phyloP scores from a whole-genome alignment of 2,888 invertebrate species.

The Charanyca ferruginea region DNA sequence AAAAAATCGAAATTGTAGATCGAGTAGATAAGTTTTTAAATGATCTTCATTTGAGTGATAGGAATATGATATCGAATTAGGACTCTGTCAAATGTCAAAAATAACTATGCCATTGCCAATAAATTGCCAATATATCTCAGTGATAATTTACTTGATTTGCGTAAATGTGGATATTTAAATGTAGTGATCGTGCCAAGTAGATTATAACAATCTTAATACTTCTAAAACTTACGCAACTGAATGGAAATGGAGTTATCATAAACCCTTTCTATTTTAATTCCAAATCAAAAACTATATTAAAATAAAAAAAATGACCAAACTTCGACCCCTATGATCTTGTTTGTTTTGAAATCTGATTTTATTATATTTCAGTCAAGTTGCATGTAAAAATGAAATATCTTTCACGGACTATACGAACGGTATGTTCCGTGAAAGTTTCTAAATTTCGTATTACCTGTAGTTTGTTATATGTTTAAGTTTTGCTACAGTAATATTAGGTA shows the following conservation, averaged over 20 bases:
- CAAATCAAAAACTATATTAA: neutral
- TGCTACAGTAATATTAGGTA: neutral
- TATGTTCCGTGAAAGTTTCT: slow-evolving; percentile 14
- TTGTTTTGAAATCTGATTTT: no score
- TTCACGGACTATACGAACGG: slow-evolving; percentile 18
- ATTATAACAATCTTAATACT: slow-evolving; percentile 12
- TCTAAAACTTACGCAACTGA: neutral
- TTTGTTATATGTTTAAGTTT: neutral
- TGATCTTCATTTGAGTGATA: slow-evolving; percentile 24
- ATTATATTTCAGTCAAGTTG: no score
- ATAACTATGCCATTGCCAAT: slow-evolving; percentile 19
- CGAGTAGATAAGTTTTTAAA: slow-evolving; percentile 37
- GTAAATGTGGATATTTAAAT: slow-evolving; percentile 18
- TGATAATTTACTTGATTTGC: slow-evolving; percentile 8
- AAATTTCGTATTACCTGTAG: neutral
- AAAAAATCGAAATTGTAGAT: slow-evolving; percentile 54
- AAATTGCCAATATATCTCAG: slow-evolving; percentile 48
- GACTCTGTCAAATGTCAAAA: neutral
- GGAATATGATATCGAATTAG: neutral
- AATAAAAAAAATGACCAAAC: slow-evolving; percentile 55
- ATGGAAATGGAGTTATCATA: neutral
- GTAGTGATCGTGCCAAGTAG: slow-evolving; percentile 69
- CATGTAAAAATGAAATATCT: slow-evolving; percentile 10
- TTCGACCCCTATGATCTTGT: slow-evolving; percentile 32
- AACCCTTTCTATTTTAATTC: neutral